A percentile compares a stretch with the other conserved stretches of the same genome.
phyloP scores from a whole-genome alignment of 2,113 vertebrate species.

The Collichthys lucidus region DNA sequence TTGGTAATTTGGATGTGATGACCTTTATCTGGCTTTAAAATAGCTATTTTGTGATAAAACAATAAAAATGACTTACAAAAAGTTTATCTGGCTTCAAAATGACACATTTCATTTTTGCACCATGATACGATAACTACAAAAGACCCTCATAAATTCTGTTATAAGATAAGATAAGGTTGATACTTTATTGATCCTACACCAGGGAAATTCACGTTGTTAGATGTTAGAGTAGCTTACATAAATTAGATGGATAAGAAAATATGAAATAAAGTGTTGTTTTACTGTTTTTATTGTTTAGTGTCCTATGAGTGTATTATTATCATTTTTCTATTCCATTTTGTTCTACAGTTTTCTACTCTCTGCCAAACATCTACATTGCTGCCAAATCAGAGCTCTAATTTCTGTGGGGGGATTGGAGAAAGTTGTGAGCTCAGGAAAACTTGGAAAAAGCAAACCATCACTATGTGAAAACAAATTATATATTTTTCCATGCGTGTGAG shows the following conservation, averaged over 20 bases:
- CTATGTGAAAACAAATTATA: constrained; percentile 24
- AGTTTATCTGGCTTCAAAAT: background rate
- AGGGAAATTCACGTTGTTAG: too few relatives aligned
- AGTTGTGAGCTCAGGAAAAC: constrained; percentile 1
- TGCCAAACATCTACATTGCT: background rate
- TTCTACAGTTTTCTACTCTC: background rate
- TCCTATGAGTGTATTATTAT: too few relatives aligned
- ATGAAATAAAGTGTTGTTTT: too few relatives aligned
- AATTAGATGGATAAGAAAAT: too few relatives aligned
- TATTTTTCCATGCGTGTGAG: constrained; percentile 23
- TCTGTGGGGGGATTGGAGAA: constrained; percentile 7
- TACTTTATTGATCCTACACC: too few relatives aligned
- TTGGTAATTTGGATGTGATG: too few relatives aligned
- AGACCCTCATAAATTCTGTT: background rate
- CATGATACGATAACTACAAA: background rate
- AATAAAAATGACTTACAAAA: too few relatives aligned
- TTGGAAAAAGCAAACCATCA: constrained; percentile 12
- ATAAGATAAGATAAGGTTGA: too few relatives aligned
- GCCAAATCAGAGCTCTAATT: background rate
- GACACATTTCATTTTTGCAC: background rate
- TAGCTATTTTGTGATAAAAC: too few relatives aligned
- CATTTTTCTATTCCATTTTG: background rate
- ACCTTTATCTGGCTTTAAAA: too few relatives aligned
- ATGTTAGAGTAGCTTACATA: too few relatives aligned
- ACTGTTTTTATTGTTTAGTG: too few relatives aligned